These are phyloP conservation scores for Tamias sibiricus DNA, from an alignment of 2,113 vertebrate genomes.

Conservation along the genomic window DNA sequence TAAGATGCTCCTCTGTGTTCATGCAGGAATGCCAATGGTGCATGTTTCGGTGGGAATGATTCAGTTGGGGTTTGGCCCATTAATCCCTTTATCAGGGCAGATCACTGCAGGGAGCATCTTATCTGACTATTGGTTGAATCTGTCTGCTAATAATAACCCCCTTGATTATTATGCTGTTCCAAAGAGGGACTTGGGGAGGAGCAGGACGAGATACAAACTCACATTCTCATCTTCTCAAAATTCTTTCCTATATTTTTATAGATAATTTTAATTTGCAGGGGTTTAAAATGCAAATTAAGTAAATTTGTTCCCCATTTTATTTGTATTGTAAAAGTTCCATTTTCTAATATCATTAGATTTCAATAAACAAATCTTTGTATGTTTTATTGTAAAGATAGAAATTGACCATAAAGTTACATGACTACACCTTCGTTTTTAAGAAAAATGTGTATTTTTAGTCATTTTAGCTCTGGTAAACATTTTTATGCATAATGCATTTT, in stretches of 20 bases:
- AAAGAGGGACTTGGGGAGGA: background rate
- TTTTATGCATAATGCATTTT: background rate
- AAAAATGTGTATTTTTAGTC: background rate
- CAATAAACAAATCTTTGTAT: constrained; percentile 22
- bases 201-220: background rate
- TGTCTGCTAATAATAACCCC: background rate
- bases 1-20: too few species aligned
- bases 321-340: background rate
- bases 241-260: background rate
- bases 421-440: background rate
- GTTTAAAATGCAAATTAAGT: background rate
- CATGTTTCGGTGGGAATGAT: background rate
- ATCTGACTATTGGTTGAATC: background rate
- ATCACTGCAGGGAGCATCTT: fast-evolving
- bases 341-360: constrained; percentile 20
- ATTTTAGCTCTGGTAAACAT: background rate
- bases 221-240: background rate
- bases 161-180: background rate
- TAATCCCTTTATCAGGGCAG: background rate
- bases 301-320: background rate
- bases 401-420: background rate
- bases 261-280: background rate
- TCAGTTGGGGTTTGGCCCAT: background rate
- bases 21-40: background rate
- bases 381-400: background rate